Conservation (phyloP, 2,888 invertebrate genomes). For the Zele albiditarsus region DNA sequence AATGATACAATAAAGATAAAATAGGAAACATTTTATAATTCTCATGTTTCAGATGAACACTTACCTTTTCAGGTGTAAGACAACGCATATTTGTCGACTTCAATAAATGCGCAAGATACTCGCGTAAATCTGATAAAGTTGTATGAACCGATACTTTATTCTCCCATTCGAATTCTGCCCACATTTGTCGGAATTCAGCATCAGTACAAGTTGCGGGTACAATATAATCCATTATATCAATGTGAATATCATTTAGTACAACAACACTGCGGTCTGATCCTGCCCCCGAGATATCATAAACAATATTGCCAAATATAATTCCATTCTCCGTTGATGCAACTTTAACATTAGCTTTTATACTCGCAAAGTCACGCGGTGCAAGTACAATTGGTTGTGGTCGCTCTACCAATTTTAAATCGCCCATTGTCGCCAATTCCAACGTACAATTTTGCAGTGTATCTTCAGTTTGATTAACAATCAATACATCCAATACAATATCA, state of each 20-base stretch:
- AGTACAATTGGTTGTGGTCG: constrained; percentile 96
- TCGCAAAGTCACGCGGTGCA: constrained; percentile 97
- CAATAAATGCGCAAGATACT: constrained; percentile 93
- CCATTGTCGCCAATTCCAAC: constrained; percentile 96
- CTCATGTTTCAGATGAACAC: not conserved
- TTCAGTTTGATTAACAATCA: constrained; percentile 98
- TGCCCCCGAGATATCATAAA: constrained; percentile 96
- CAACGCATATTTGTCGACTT: constrained; percentile 99
- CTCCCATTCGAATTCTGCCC: constrained; percentile 99
- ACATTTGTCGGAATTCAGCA: constrained; percentile 98
- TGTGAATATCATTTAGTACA: constrained; percentile 98
- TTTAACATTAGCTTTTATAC: constrained; percentile 98
- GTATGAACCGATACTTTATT: constrained; percentile 99
- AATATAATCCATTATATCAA: constrained; percentile 99
- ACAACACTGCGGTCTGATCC: constrained; percentile 96
- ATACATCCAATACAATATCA: constrained; percentile 97
- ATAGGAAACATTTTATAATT: not conserved
- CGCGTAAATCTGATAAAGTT: constrained; percentile 90
- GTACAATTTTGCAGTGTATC: constrained; percentile 99
- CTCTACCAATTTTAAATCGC: constrained; percentile 98
- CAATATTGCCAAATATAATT: constrained; percentile 99
- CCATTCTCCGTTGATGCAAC: constrained; percentile 99
- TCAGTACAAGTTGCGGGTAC: constrained; percentile 96
- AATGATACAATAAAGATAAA: constrained; percentile 10
- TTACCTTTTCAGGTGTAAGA: constrained; percentile 94